These are phyloP conservation scores for Nemurella pictetii DNA, from an alignment of 2,888 invertebrate genomes.

Conservation along the genomic window DNA sequence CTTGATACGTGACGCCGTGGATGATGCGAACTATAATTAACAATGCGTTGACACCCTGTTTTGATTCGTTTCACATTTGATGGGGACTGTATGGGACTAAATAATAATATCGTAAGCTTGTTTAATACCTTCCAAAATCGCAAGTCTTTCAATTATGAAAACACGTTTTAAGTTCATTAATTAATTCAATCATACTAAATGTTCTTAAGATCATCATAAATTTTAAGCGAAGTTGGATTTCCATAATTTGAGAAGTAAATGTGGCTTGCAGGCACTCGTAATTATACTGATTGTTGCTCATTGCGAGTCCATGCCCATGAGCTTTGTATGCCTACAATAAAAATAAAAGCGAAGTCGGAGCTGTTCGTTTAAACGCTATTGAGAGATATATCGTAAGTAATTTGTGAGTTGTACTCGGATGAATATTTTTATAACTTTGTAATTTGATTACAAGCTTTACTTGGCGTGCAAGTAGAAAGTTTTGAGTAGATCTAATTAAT, in stretches of 20 bases:
- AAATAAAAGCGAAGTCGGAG: too few relatives aligned
- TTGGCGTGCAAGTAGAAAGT: background rate
- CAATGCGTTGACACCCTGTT: background rate
- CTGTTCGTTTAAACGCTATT: background rate
- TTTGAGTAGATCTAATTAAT: background rate
- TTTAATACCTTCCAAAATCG: background rate
- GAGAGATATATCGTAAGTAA: background rate
- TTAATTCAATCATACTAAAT: background rate
- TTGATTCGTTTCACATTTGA: background rate
- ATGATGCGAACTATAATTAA: background rate
- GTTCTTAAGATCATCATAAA: background rate
- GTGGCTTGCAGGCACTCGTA: background rate
- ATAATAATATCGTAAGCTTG: too few relatives aligned
- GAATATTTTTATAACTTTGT: background rate
- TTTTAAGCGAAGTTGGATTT: background rate
- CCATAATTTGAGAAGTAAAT: background rate
- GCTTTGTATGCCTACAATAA: too few relatives aligned
- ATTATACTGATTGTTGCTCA: background rate
- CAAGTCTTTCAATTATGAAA: background rate
- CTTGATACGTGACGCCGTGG: background rate
- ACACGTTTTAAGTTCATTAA: background rate
- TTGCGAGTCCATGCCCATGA: background rate
- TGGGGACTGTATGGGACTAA: background rate
- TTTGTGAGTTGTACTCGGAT: background rate
- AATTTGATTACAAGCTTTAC: background rate